These are phyloP conservation scores for Leptodactylus fallax DNA, from an alignment of 2,797 vertebrate species.

Conservation along the genomic window DNA sequence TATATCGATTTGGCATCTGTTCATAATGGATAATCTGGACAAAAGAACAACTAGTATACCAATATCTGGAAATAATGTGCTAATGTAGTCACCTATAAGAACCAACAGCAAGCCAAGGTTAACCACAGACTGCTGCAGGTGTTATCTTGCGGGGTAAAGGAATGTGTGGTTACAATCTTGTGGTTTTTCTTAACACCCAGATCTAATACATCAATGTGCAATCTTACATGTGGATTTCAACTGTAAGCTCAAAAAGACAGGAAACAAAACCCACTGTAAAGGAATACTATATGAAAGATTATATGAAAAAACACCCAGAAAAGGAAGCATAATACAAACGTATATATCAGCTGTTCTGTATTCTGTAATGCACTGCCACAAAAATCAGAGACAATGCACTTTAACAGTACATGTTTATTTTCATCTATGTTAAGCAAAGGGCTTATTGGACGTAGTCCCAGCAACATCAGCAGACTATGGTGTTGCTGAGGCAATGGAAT, in stretches of 20 bases:
- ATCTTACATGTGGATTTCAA: constrained; percentile 21
- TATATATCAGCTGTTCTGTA: background rate
- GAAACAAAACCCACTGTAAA: background rate
- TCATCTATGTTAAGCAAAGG: background rate
- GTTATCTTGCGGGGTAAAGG: constrained; percentile 4
- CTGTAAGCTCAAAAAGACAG: constrained; percentile 17
- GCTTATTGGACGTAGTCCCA: background rate
- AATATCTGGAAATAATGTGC: background rate
- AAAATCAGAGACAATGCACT: background rate
- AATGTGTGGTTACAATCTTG: constrained; percentile 33
- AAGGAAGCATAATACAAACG: background rate
- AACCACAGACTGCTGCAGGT: constrained; percentile 51
- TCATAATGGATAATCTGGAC: background rate
- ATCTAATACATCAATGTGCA: constrained; percentile 36
- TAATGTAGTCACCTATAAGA: background rate
- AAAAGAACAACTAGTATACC: background rate
- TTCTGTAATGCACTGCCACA: background rate
- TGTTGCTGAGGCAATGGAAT: background rate
- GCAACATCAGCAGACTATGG: background rate
- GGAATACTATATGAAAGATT: background rate
- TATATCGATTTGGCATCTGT: background rate
- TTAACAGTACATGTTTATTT: background rate
- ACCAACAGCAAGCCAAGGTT: constrained; percentile 24
- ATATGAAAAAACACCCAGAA: background rate
- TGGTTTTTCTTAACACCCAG: constrained; percentile 32